These are phyloP conservation scores for Aricia artaxerxes DNA, from an alignment of 2,888 invertebrate species.

Conservation along the genomic window DNA sequence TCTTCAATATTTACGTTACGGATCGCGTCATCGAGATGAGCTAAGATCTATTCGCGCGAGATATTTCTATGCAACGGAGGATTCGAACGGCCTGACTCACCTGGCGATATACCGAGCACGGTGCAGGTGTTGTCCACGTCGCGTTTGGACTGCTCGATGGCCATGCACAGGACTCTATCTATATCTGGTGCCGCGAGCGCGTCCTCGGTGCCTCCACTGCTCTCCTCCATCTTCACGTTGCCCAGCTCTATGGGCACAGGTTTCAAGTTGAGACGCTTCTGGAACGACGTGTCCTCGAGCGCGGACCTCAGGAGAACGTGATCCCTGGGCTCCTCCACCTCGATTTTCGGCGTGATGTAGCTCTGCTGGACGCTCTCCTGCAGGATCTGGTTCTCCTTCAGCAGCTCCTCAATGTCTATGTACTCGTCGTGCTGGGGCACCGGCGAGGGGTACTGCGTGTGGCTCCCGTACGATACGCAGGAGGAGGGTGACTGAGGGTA, in stretches of 20 bases:
- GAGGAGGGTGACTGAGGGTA: conserved; percentile 81
- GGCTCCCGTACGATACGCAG: conserved; percentile 77
- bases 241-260: conserved; percentile 86
- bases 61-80: conserved; percentile 33
- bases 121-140: conserved; percentile 93
- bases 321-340: conserved; percentile 81
- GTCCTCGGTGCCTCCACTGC: conserved; percentile 78
- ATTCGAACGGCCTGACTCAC: conserved; percentile 77
- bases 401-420: conserved; percentile 81
- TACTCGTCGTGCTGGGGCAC: conserved; percentile 82
- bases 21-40: conserved; percentile 60
- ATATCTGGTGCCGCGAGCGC: conserved; percentile 86
- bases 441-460: conserved; percentile 78
- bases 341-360: conserved; percentile 78
- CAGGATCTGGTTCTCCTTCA: conserved; percentile 79
- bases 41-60: conserved; percentile 35
- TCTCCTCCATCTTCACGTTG: conserved; percentile 85
- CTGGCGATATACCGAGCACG: conserved; percentile 92
- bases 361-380: conserved; percentile 71
- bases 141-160: conserved; percentile 91
- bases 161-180: conserved; percentile 90
- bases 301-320: conserved; percentile 90
- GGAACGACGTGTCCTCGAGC: conserved; percentile 91
- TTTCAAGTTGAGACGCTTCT: conserved; percentile 89
- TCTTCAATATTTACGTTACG: conserved; percentile 46